Evolutionary conservation across 2,888 invertebrate genomes (phyloP).

Genomic region (Drosophila neonasuta): DNA sequence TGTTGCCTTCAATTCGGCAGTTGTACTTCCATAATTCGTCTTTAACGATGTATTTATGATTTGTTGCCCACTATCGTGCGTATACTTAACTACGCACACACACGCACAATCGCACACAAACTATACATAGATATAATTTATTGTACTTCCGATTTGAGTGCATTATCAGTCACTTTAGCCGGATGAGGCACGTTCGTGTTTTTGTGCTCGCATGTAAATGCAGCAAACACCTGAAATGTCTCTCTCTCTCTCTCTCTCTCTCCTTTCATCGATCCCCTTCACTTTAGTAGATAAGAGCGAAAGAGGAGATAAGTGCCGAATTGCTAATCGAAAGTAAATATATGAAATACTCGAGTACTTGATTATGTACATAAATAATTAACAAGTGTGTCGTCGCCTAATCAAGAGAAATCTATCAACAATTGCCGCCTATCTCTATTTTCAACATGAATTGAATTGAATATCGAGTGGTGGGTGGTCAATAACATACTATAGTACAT

Average conservation of each 20-base stretch:
- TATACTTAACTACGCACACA: conserved; percentile 62
- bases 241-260: background rate
- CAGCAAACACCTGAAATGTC: conserved; percentile 23
- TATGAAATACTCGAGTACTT: conserved; percentile 2
- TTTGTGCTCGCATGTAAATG: conserved; percentile 42
- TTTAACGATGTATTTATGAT: conserved; percentile 70
- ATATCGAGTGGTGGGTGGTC: background rate
- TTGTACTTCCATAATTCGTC: conserved; percentile 66
- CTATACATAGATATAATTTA: conserved; percentile 26
- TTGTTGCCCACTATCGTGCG: conserved; percentile 39
- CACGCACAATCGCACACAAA: conserved; percentile 33
- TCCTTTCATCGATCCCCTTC: background rate
- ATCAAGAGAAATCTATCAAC: background rate
- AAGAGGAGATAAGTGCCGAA: conserved; percentile 15
- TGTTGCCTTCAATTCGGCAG: conserved; percentile 44
- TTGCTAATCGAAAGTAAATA: conserved; percentile 17
- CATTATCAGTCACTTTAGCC: conserved; percentile 64
- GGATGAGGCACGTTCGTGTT: conserved; percentile 54
- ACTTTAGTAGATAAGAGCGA: background rate
- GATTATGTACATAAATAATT: conserved; percentile 36
- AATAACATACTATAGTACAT: too few species aligned
- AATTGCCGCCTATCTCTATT: conserved; percentile 16
- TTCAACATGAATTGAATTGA: conserved; percentile 1
- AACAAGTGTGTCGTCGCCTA: conserved; percentile 31
- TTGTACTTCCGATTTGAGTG: conserved; percentile 53